These are phyloP conservation scores for Ips nitidus DNA, from an alignment of 1,140 invertebrate genomes.

Conservation along the genomic window DNA sequence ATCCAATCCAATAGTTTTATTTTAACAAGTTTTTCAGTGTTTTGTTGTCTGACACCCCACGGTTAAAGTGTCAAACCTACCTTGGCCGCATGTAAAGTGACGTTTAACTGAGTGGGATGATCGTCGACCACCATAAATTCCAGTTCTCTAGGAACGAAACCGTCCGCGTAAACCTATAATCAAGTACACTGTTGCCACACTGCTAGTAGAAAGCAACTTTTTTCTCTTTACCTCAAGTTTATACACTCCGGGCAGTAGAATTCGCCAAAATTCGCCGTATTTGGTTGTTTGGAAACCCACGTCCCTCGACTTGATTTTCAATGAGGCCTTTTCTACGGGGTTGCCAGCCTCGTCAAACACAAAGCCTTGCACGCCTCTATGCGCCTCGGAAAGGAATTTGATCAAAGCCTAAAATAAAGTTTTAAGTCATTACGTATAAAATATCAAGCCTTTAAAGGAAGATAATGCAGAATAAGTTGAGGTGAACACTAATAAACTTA, in stretches of 20 bases:
- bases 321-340: constrained; percentile 77
- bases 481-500: too few species aligned
- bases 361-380: constrained; percentile 81
- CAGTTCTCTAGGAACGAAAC: constrained; percentile 76
- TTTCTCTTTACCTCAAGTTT: constrained; percentile 68
- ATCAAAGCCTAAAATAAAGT: constrained; percentile 65
- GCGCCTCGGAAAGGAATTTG: constrained; percentile 84
- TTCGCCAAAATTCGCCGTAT: constrained; percentile 92
- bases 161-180: constrained; percentile 77
- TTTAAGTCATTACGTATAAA: constrained; percentile 37
- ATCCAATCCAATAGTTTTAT: neutral
- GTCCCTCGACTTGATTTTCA: constrained; percentile 84
- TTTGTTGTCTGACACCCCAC: neutral
- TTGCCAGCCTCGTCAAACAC: constrained; percentile 80
- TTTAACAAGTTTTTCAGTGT: neutral
- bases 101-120: constrained; percentile 81
- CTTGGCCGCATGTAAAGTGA: constrained; percentile 78
- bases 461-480: too few species aligned
- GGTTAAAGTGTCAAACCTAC: constrained; percentile 54
- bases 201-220: neutral
- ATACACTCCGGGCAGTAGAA: constrained; percentile 81
- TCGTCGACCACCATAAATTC: constrained; percentile 85
- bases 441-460: neutral
- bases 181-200: neutral
- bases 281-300: constrained; percentile 87